phyloP scores from a whole-genome alignment of 2,113 vertebrate species.

The Tachysurus vachellii region DNA sequence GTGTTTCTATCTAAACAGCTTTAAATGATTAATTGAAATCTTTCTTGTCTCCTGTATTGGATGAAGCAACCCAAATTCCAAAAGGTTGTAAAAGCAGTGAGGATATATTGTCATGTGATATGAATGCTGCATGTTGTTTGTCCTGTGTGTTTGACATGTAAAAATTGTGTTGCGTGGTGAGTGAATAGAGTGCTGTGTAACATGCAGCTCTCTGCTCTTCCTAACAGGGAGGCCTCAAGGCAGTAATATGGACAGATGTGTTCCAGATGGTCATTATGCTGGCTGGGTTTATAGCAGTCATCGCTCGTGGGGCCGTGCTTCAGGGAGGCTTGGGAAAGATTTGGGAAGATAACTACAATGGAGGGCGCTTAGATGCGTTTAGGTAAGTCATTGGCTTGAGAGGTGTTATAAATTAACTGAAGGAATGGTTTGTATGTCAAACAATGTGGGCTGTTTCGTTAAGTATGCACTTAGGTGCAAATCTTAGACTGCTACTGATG shows the following conservation, averaged over 20 bases:
- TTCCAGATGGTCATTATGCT: constrained; percentile 80
- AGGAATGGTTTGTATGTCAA: not conserved
- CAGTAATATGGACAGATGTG: constrained; percentile 82
- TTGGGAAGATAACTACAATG: constrained; percentile 69
- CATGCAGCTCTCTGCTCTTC: not conserved
- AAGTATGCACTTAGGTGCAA: not conserved
- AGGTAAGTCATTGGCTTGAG: constrained; percentile 63
- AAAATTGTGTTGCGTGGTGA: not conserved
- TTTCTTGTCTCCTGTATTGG: not conserved
- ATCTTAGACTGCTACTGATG: not conserved
- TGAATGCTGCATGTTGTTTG: not conserved
- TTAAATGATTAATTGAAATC: not conserved
- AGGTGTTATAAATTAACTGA: constrained; percentile 1
- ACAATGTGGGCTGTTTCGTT: not conserved
- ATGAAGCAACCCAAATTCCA: not conserved
- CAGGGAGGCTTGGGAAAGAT: constrained; percentile 70
- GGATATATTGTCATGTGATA: not conserved
- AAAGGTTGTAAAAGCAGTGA: not conserved
- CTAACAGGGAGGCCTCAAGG: constrained; percentile 77
- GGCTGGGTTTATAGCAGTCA: constrained; percentile 75
- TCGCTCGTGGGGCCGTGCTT: constrained; percentile 69
- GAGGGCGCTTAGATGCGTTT: constrained; percentile 70
- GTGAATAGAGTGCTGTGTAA: not conserved
- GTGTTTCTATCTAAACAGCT: not conserved
- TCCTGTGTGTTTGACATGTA: not conserved